Evolutionary conservation across 2,888 invertebrate genomes (phyloP).

Genomic region (Linnaemya tessellans): DNA sequence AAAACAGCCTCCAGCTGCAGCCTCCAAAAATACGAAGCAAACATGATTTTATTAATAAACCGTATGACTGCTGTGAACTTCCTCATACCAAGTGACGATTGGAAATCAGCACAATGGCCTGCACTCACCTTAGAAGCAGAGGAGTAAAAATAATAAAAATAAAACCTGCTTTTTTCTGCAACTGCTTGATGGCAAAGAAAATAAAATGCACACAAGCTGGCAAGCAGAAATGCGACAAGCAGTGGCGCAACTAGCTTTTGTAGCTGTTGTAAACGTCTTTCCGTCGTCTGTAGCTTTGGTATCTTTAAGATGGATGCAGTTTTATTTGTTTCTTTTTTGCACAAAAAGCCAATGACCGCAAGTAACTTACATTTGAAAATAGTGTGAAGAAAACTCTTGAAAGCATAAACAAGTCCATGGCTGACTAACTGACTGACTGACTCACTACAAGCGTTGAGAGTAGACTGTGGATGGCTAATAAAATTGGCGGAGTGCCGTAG

Average conservation of each 20-base stretch:
- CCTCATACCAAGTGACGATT: constrained; percentile 74
- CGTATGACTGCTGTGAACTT: constrained; percentile 65
- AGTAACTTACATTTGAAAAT: constrained; percentile 83
- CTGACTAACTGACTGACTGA: constrained; percentile 54
- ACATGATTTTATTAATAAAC: constrained; percentile 39
- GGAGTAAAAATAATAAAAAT: constrained; percentile 59
- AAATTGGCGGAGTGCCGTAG: background rate
- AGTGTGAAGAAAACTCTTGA: constrained; percentile 79
- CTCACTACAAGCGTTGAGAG: constrained; percentile 23
- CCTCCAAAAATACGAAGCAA: constrained; percentile 33
- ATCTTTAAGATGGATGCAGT: constrained; percentile 68
- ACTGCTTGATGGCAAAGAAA: constrained; percentile 40
- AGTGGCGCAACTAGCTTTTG: constrained; percentile 59
- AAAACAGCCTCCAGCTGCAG: constrained; percentile 43
- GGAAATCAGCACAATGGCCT: constrained; percentile 81
- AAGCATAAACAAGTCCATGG: constrained; percentile 66
- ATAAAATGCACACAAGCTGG: constrained; percentile 32
- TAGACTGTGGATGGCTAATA: background rate
- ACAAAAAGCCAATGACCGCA: constrained; percentile 82
- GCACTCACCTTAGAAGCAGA: constrained; percentile 80
- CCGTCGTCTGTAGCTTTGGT: constrained; percentile 21
- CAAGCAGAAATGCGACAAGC: constrained; percentile 58
- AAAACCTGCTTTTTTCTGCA: constrained; percentile 66
- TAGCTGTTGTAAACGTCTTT: constrained; percentile 37
- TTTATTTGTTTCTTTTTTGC: constrained; percentile 43